A percentile compares a stretch with the other conserved stretches of the same genome.
Conservation (phyloP, 1,140 invertebrate species). For the Lasioglossum albipes region DNA sequence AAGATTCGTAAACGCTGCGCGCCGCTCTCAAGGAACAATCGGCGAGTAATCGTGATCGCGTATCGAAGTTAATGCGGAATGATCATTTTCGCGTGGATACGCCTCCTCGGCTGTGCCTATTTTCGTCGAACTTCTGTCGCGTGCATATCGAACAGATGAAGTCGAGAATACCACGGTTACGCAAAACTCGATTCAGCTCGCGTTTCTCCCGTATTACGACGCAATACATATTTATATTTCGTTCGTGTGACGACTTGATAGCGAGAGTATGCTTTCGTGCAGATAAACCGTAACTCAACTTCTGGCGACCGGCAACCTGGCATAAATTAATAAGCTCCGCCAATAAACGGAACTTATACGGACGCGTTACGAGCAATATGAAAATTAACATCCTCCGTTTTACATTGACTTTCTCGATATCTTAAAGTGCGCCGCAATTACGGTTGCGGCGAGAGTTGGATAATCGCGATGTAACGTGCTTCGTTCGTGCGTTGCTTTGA, state of each 20-base stretch:
- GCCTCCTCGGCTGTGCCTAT: slow-evolving; percentile 10
- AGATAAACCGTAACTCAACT: slow-evolving; percentile 13
- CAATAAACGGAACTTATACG: slow-evolving; percentile 28
- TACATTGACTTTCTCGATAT: background rate
- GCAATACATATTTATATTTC: slow-evolving; percentile 52
- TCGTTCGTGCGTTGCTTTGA: too few relatives aligned
- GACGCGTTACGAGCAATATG: slow-evolving; percentile 7
- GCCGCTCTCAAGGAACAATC: background rate
- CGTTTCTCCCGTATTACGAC: slow-evolving; percentile 14
- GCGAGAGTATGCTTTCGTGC: slow-evolving; percentile 2
- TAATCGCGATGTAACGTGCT: too few relatives aligned
- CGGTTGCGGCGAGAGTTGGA: too few relatives aligned
- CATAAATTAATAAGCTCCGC: slow-evolving; percentile 38
- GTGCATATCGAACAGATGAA: background rate
- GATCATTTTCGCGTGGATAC: background rate
- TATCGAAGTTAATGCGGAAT: slow-evolving; percentile 1
- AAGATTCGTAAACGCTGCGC: background rate
- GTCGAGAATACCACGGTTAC: slow-evolving; percentile 18
- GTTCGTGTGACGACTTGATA: background rate
- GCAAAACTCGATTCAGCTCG: slow-evolving; percentile 21
- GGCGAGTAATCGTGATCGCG: background rate
- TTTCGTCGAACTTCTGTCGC: background rate
- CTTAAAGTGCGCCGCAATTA: too few relatives aligned
- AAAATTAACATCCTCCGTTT: slow-evolving; percentile 20
- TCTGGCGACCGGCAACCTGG: slow-evolving; percentile 17